Evolutionary conservation across 2,113 vertebrate genomes (phyloP).

Genomic region (Climacteris rufus): DNA sequence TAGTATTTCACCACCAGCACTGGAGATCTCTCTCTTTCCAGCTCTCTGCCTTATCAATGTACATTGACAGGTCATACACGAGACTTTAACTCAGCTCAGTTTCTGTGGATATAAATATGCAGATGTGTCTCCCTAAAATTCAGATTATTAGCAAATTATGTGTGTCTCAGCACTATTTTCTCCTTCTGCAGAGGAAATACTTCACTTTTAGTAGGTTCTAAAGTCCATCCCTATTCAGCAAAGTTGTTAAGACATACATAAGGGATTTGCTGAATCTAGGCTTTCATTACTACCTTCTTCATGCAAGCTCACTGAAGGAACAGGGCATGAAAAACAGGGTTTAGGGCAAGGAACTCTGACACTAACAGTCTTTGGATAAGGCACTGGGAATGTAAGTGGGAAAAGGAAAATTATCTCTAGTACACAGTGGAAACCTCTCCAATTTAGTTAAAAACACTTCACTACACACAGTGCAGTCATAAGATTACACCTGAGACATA

Average conservation of each 20-base stretch:
- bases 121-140: background rate
- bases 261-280: conserved; percentile 20
- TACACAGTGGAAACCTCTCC: background rate
- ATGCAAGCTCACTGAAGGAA: background rate
- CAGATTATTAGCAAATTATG: background rate
- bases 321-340: background rate
- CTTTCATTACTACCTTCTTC: background rate
- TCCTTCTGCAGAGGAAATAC: conserved; percentile 17
- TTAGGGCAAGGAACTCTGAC: background rate
- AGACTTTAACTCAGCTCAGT: background rate
- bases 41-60: background rate
- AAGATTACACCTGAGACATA: background rate
- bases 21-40: background rate
- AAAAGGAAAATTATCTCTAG: background rate
- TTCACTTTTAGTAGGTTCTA: conserved; percentile 32
- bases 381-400: background rate
- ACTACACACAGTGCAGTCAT: background rate
- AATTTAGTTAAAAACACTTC: background rate
- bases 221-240: conserved; percentile 17
- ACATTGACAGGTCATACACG: background rate
- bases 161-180: conserved; percentile 7
- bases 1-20: background rate
- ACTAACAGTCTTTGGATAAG: background rate
- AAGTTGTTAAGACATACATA: background rate
- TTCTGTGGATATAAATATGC: background rate